Conservation (phyloP, 2,888 invertebrate species). For the Aromia moschata region DNA sequence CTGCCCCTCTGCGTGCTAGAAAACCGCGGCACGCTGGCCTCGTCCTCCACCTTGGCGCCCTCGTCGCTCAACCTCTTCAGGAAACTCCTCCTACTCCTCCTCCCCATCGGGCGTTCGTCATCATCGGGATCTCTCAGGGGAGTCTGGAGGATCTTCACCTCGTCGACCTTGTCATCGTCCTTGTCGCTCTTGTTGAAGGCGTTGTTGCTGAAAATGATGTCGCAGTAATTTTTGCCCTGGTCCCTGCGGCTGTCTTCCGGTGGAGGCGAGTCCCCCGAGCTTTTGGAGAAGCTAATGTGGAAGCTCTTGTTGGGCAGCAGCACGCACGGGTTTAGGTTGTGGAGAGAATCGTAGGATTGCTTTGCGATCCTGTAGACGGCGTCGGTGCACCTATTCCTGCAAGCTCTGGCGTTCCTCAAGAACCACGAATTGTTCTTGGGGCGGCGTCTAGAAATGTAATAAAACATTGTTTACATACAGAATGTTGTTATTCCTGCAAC, state of each 20-base stretch:
- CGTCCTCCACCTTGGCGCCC: neutral
- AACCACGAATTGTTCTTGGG: slow-evolving; percentile 43
- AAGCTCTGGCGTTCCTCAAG: slow-evolving; percentile 39
- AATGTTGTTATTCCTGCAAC: too few species aligned
- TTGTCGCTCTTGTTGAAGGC: slow-evolving; percentile 58
- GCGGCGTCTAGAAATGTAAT: slow-evolving; percentile 23
- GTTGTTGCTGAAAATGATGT: slow-evolving; percentile 46
- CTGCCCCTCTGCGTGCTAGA: neutral
- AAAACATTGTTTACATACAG: neutral
- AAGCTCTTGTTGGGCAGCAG: slow-evolving; percentile 32
- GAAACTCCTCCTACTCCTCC: neutral
- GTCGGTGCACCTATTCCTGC: slow-evolving; percentile 41
- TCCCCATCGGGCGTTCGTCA: neutral
- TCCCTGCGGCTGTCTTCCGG: neutral
- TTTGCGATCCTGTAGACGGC: slow-evolving; percentile 40
- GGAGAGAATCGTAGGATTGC: slow-evolving; percentile 37
- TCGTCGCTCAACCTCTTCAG: neutral
- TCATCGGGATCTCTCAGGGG: neutral
- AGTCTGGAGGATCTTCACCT: slow-evolving; percentile 1
- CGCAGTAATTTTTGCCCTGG: slow-evolving; percentile 4
- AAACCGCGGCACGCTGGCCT: neutral
- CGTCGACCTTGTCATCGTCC: neutral
- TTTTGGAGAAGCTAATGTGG: slow-evolving; percentile 33
- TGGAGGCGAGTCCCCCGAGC: neutral
- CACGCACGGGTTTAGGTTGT: slow-evolving; percentile 32